These are phyloP conservation scores for Proisotoma minuta DNA, from an alignment of 2,888 invertebrate genomes.

Conservation along the genomic window DNA sequence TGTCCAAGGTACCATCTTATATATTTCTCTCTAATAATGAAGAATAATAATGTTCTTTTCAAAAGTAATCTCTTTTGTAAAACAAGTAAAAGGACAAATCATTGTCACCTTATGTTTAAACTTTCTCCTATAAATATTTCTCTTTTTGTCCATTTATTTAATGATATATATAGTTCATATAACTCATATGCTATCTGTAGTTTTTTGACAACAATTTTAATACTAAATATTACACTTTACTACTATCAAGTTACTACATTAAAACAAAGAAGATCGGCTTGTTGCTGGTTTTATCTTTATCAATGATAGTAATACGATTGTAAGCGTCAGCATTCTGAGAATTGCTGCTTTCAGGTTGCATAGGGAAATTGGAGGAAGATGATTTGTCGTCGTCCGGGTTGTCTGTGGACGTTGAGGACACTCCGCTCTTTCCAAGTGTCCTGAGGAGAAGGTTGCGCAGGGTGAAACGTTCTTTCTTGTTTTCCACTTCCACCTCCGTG, in stretches of 20 bases:
- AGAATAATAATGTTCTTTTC: too few relatives aligned
- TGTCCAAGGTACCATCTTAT: too few relatives aligned
- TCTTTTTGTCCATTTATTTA: background rate
- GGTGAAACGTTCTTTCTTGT: background rate
- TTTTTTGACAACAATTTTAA: too few relatives aligned
- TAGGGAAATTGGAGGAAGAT: background rate
- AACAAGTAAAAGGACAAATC: too few relatives aligned
- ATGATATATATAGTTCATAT: background rate
- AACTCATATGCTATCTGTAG: too few relatives aligned
- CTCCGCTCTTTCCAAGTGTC: background rate
- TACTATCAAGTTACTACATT: background rate
- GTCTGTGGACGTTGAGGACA: background rate
- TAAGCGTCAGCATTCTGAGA: conserved; percentile 16
- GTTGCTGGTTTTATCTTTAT: background rate
- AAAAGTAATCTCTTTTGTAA: too few relatives aligned
- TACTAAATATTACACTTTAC: background rate
- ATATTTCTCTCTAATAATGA: too few relatives aligned
- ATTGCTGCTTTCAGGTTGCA: background rate
- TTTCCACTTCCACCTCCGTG: background rate
- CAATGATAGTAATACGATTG: conserved; percentile 3
- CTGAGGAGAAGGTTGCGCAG: background rate
- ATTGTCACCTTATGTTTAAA: too few relatives aligned
- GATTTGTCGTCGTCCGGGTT: background rate
- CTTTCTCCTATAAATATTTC: background rate
- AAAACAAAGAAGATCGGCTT: background rate